These are phyloP conservation scores for Neogale vison DNA, from an alignment of 2,113 vertebrate species.

Conservation along the genomic window DNA sequence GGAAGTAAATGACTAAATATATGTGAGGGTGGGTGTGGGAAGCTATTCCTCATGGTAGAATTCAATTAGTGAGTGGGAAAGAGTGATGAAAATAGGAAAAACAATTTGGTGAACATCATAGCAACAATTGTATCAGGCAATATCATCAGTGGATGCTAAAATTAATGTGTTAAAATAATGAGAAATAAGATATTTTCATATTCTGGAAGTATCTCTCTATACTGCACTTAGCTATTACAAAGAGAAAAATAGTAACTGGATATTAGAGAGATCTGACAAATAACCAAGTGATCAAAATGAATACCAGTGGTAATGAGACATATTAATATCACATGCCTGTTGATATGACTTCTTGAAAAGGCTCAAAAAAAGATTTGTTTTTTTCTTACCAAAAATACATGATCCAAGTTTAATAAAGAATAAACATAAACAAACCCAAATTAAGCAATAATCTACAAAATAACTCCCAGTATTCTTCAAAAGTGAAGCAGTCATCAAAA, in stretches of 20 bases:
- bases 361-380: not conserved
- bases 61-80: not conserved
- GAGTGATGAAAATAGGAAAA: not conserved
- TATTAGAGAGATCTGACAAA: not conserved
- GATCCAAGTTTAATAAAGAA: not conserved
- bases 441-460: not conserved
- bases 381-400: not conserved
- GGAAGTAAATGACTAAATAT: not conserved
- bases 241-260: not conserved
- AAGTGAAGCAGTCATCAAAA: not conserved
- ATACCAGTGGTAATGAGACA: not conserved
- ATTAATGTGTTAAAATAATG: not conserved
- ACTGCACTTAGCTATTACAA: not conserved
- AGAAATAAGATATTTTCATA: constrained; percentile 1
- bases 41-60: not conserved
- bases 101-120: not conserved
- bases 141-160: not conserved
- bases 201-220: not conserved
- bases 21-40: not conserved
- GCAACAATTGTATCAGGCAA: not conserved
- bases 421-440: not conserved
- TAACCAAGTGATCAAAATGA: constrained; percentile 13
- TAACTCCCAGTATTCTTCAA: not conserved
- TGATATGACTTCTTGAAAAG: not conserved
- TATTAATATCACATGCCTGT: not conserved